Evolutionary conservation across 2,888 invertebrate species (phyloP).

Genomic region (Lasioglossum oenotherae): DNA sequence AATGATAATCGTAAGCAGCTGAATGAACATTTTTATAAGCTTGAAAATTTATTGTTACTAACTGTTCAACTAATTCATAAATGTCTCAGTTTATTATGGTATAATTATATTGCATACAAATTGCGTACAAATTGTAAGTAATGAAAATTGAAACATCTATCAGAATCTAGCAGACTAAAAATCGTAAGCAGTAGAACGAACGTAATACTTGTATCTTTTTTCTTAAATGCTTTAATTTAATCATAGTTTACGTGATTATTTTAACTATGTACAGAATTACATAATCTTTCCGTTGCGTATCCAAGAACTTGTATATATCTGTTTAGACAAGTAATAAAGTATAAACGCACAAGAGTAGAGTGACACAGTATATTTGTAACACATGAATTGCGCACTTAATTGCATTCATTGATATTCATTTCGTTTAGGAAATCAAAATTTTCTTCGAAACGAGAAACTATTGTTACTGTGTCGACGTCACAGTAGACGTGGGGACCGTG

Average conservation of each 20-base stretch:
- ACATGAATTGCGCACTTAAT: slow-evolving; percentile 39
- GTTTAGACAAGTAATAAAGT: slow-evolving; percentile 49
- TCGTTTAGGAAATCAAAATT: slow-evolving; percentile 53
- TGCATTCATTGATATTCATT: slow-evolving; percentile 44
- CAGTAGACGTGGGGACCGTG: slow-evolving; percentile 63
- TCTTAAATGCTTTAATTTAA: slow-evolving; percentile 41
- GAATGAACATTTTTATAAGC: not conserved
- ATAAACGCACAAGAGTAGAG: slow-evolving; percentile 48
- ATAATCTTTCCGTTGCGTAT: slow-evolving; percentile 31
- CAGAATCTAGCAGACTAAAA: not conserved
- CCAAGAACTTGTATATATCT: slow-evolving; percentile 25
- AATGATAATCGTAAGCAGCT: slow-evolving; percentile 8
- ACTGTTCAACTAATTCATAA: no score
- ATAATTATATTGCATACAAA: no score
- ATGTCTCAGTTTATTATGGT: no score
- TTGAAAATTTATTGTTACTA: no score
- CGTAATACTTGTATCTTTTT: slow-evolving; percentile 24
- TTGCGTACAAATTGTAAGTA: no score
- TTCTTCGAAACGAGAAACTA: slow-evolving; percentile 15
- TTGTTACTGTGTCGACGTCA: slow-evolving; percentile 75
- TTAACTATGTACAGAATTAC: slow-evolving; percentile 67
- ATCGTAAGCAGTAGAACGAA: slow-evolving; percentile 20
- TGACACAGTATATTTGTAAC: slow-evolving; percentile 31
- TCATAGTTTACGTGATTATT: slow-evolving; percentile 29
- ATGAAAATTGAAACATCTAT: no score